Percentiles rank a stretch among this genome's conserved stretches.
Evolutionary conservation across 2,113 vertebrate genomes (phyloP).

Genomic region (Amphiprion ocellaris): DNA sequence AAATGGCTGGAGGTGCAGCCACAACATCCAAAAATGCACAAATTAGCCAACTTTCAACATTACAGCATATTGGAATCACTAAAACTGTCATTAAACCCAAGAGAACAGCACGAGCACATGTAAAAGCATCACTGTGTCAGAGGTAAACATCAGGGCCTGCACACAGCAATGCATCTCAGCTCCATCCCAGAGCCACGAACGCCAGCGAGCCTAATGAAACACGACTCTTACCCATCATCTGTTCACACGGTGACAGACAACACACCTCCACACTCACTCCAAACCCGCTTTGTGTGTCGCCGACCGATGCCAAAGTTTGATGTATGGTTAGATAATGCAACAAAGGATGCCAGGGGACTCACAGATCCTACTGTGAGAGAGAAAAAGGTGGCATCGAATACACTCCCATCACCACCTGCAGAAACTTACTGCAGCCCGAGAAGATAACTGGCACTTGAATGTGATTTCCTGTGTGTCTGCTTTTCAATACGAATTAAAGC

Average conservation of each 20-base stretch:
- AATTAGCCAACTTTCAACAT: background rate
- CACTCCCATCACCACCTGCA: slow-evolving; percentile 47
- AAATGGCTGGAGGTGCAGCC: no score
- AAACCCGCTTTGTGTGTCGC: background rate
- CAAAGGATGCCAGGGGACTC: no score
- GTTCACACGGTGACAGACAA: slow-evolving; percentile 9
- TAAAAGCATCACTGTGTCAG: background rate
- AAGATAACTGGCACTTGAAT: slow-evolving; percentile 65
- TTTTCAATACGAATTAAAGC: slow-evolving; percentile 53
- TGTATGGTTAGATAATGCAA: slow-evolving; percentile 17
- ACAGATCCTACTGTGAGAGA: background rate
- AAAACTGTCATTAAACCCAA: no score
- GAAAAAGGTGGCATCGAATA: background rate
- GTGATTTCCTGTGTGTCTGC: slow-evolving; percentile 42
- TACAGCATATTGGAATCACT: no score
- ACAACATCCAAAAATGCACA: no score
- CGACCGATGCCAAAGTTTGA: slow-evolving; percentile 23
- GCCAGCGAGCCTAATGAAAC: slow-evolving; percentile 4
- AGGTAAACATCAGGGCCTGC: slow-evolving; percentile 19
- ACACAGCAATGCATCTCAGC: slow-evolving; percentile 12
- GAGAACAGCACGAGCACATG: background rate
- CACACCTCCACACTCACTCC: slow-evolving; percentile 31
- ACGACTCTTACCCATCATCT: slow-evolving; percentile 39
- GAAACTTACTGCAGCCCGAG: slow-evolving; percentile 30
- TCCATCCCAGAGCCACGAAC: slow-evolving; percentile 31